phyloP scores from a whole-genome alignment of 1,140 invertebrate species.

The Dinothrombium tinctorium region DNA sequence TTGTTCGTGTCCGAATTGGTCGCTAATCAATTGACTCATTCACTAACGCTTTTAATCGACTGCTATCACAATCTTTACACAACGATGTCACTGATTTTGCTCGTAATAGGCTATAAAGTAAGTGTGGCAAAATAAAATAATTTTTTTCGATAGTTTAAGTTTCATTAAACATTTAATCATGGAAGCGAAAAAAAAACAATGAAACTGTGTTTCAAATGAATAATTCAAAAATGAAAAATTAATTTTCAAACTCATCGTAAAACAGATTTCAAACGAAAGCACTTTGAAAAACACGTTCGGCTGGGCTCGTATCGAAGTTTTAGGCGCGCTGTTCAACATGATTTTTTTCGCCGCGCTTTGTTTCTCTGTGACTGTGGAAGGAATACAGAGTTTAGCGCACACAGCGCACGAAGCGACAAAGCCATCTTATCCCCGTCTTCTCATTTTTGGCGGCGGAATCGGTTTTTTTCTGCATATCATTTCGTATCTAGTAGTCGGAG shows the following conservation, averaged over 20 bases:
- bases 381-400: constrained; percentile 37
- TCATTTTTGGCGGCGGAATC: constrained; percentile 35
- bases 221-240: not conserved
- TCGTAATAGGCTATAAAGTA: constrained; percentile 71
- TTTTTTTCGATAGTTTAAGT: not conserved
- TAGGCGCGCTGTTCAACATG: constrained; percentile 52
- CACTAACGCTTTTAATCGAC: constrained; percentile 52
- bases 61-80: constrained; percentile 68
- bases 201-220: not conserved
- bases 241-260: not conserved
- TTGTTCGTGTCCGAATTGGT: constrained; percentile 47
- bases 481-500: constrained; percentile 46
- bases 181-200: not conserved
- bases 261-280: constrained; percentile 67
- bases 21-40: constrained; percentile 51
- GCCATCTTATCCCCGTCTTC: constrained; percentile 53
- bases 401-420: constrained; percentile 34
- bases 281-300: constrained; percentile 55
- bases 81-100: constrained; percentile 62
- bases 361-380: constrained; percentile 53
- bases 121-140: constrained; percentile 15
- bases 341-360: constrained; percentile 57
- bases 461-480: constrained; percentile 41
- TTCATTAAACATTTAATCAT: not conserved
- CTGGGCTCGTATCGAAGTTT: constrained; percentile 63